A percentile compares a stretch with the other conserved stretches of the same genome.
Evolutionary conservation across 2,113 vertebrate species (phyloP).

Genomic region (Mionectes macconnelli): DNA sequence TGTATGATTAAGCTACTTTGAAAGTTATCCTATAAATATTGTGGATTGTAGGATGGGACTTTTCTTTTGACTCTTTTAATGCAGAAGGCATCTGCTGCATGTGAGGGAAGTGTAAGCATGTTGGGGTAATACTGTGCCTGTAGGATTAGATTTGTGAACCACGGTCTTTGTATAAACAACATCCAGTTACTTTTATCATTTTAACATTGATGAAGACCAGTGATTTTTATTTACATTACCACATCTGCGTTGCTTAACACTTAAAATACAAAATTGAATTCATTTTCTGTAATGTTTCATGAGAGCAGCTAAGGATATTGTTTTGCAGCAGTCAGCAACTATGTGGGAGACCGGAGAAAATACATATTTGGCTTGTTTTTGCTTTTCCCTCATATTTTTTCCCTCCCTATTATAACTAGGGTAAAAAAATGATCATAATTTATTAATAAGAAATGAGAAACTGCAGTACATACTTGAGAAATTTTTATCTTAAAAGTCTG

Average conservation of each 20-base stretch:
- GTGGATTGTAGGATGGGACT: neutral
- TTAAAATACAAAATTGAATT: neutral
- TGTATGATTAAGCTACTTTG: neutral
- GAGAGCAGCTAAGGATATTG: neutral
- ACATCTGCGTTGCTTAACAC: neutral
- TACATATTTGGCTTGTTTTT: neutral
- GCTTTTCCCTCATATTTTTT: neutral
- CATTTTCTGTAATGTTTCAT: neutral
- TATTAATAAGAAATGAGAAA: neutral
- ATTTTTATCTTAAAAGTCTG: neutral
- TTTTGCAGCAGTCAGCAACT: neutral
- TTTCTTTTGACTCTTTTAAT: neutral
- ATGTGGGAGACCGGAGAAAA: neutral
- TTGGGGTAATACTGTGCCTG: neutral
- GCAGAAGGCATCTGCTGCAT: neutral
- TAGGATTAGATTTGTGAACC: neutral
- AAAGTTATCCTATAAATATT: neutral
- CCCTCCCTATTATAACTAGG: neutral
- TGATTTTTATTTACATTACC: constrained; percentile 28
- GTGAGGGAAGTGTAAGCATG: neutral
- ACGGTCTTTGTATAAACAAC: neutral
- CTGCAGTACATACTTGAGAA: neutral
- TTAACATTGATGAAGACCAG: constrained; percentile 5
- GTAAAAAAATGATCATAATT: neutral
- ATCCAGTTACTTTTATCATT: constrained; percentile 6